Conservation (phyloP, 2,888 invertebrate species). For the Machimus rusticus region DNA sequence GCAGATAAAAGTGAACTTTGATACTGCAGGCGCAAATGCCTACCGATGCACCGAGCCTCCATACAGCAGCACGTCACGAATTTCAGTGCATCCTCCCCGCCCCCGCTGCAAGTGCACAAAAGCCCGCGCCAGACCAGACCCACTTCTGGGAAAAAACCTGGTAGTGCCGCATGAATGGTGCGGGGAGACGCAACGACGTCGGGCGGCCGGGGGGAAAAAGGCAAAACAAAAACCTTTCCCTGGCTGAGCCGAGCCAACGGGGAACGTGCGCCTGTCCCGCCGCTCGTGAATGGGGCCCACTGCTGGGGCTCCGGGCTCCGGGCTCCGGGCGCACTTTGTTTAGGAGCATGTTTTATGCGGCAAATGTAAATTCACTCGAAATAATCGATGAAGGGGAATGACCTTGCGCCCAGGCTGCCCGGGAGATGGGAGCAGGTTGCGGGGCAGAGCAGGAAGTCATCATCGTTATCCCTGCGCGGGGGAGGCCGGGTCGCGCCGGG, state of each 20-base stretch:
- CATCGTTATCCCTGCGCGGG: neutral
- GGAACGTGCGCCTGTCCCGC: neutral
- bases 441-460: neutral
- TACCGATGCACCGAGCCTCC: neutral
- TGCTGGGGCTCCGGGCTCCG: neutral
- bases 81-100: neutral
- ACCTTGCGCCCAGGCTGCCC: conserved; percentile 13
- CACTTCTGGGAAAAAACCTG: neutral
- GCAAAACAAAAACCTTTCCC: conserved; percentile 12
- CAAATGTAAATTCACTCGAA: conserved; percentile 18
- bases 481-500: neutral
- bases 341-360: conserved; percentile 5
- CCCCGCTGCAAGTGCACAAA: neutral
- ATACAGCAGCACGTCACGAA: neutral
- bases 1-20: conserved; percentile 11
- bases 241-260: neutral
- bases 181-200: neutral
- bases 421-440: neutral
- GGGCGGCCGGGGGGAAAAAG: neutral
- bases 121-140: neutral
- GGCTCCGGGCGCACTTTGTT: neutral
- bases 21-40: neutral
- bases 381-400: conserved; percentile 41
- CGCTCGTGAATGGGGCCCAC: neutral
- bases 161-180: neutral